Percentiles rank a stretch among this genome's conserved stretches.
These are phyloP conservation scores for Pelodiscus sinensis DNA, from an alignment of 2,113 vertebrate species.

Conservation along the genomic window DNA sequence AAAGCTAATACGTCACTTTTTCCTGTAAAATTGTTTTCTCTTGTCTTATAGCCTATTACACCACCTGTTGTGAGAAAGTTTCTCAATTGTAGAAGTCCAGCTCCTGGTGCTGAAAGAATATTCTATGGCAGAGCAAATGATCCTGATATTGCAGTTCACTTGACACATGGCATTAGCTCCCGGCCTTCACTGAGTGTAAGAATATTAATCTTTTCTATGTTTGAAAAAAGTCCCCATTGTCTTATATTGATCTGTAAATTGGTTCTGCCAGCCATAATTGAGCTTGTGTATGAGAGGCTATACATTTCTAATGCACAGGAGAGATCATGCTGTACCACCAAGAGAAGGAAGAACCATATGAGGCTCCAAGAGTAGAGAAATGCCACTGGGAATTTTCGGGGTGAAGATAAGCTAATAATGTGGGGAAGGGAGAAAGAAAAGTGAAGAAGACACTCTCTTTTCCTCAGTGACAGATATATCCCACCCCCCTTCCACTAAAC, in stretches of 20 bases:
- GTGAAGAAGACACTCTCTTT: background rate
- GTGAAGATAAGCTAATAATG: background rate
- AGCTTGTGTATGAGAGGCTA: background rate
- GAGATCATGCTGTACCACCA: background rate
- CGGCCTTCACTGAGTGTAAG: constrained; percentile 75
- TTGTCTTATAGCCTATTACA: constrained; percentile 78
- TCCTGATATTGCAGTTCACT: constrained; percentile 77
- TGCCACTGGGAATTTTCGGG: background rate
- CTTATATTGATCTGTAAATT: background rate
- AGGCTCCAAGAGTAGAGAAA: background rate
- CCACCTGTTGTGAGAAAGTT: constrained; percentile 81
- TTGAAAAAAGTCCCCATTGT: background rate
- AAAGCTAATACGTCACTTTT: background rate
- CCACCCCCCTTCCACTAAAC: background rate
- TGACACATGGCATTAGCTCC: constrained; percentile 83
- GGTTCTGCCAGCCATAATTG: background rate
- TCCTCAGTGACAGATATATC: background rate
- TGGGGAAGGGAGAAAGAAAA: background rate
- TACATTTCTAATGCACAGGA: background rate
- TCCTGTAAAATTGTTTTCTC: constrained; percentile 4
- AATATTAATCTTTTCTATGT: constrained; percentile 4
- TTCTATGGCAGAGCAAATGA: constrained; percentile 86
- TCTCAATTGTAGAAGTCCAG: constrained; percentile 77
- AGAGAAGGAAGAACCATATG: background rate
- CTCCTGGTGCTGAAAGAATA: constrained; percentile 77